Conservation (phyloP, 2,797 vertebrate genomes). For the Gymnodraco acuticeps region DNA sequence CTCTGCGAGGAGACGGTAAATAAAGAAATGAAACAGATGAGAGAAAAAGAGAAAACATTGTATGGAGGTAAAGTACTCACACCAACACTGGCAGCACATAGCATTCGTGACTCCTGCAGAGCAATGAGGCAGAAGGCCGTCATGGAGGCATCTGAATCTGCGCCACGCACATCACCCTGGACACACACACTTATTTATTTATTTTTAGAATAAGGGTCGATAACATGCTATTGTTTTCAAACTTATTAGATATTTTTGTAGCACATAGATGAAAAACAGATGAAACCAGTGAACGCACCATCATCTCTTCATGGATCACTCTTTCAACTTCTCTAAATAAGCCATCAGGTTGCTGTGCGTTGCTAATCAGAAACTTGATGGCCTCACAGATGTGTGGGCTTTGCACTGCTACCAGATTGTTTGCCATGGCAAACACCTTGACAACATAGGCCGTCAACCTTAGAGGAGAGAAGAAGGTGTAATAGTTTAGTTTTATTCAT, state of each 20-base stretch:
- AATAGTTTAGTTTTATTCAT: background rate
- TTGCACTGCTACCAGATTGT: conserved; percentile 71
- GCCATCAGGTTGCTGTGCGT: conserved; percentile 78
- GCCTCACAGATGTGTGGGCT: conserved; percentile 79
- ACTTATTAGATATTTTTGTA: background rate
- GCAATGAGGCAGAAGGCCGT: conserved; percentile 90
- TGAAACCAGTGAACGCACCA: conserved; percentile 47
- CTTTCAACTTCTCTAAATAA: conserved; percentile 48
- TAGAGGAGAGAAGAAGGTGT: background rate
- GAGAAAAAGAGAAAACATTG: background rate
- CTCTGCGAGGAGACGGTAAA: background rate
- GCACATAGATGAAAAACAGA: background rate
- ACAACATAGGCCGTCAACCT: conserved; percentile 92
- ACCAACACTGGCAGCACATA: conserved; percentile 76
- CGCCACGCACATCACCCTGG: conserved; percentile 69
- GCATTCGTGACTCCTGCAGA: conserved; percentile 79
- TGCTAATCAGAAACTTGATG: conserved; percentile 87
- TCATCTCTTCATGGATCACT: conserved; percentile 8
- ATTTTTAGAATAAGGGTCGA: background rate
- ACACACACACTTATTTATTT: conserved; percentile 3
- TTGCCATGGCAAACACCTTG: conserved; percentile 89
- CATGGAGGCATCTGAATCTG: conserved; percentile 85
- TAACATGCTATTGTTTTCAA: background rate
- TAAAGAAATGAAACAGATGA: background rate
- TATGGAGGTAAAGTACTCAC: conserved; percentile 78